Percentiles rank a stretch among this genome's conserved stretches.
These are phyloP conservation scores for Telmatochromis sp. DNA, from an alignment of 2,113 vertebrate genomes.

Conservation along the genomic window DNA sequence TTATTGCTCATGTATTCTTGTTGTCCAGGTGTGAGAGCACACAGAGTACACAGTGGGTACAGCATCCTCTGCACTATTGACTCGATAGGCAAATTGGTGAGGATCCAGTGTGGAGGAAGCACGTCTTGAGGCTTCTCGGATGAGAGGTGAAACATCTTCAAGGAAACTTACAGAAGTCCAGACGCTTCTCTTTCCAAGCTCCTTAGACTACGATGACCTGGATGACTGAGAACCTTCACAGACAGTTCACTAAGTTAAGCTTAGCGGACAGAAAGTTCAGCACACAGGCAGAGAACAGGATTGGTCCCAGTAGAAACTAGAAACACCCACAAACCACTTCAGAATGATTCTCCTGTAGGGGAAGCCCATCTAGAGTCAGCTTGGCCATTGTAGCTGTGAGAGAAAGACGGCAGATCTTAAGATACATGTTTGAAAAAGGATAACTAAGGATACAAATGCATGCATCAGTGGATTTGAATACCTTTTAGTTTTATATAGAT, in stretches of 20 bases:
- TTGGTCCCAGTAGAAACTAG: not conserved
- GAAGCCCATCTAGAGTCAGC: not conserved
- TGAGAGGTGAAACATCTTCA: not conserved
- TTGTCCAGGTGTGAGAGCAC: not conserved
- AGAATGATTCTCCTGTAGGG: not conserved
- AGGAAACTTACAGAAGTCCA: not conserved
- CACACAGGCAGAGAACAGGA: not conserved
- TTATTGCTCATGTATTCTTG: not conserved
- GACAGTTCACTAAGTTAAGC: not conserved
- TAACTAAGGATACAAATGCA: not conserved
- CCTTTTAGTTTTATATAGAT: not conserved
- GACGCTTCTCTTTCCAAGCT: not conserved
- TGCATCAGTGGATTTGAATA: not conserved
- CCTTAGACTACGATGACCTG: not conserved
- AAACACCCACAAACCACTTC: not conserved
- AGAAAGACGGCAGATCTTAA: not conserved
- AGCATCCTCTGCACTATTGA: not conserved
- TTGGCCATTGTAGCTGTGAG: not conserved
- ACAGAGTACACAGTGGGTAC: not conserved
- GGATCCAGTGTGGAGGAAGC: not conserved
- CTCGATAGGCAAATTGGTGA: fast-evolving
- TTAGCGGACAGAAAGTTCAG: not conserved
- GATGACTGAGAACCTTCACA: not conserved
- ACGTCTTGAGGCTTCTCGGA: not conserved
- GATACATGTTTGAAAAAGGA: not conserved